Evolutionary conservation across 30 jellyfish, hydroid and myxozoan species (phyloP), one percentile per base, ranked within the genome.

Genomic region (Nemopilema nomurai): DNA sequence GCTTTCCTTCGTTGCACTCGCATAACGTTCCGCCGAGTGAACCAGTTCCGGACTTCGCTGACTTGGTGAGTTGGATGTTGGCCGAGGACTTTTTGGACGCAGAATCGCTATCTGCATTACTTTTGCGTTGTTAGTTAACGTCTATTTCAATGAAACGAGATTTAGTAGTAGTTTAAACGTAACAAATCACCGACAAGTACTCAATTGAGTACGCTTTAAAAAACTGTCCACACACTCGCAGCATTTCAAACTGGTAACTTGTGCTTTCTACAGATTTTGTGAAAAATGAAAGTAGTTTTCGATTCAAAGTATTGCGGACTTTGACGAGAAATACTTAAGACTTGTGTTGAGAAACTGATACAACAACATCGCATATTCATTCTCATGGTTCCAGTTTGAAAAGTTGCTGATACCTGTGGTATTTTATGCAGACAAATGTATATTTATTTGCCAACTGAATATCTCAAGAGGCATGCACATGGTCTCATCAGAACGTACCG

Each of bases 51-150:
- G 93, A 84, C 25, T 67, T 84, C 70, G 93, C 87, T 21, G 93
- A 84, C 49, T 63, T 84, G 93, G 93, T 84, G 74, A 84, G 93
- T 84, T 84, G 93, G 93, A 84, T 84, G 93, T 49, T 84, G 28
- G 93, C 93, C 33, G 93, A 84, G 77, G 85, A 84, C 83, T 84
- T 84, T 84, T 28, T 84, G 21, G 93, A 84, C 49, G 85, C 87
- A 25, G 93, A 84, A 49, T 51, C 93, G 1, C 70, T 84, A 41
- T 62, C 69, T 33, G 67, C 84, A 4, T 63, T 84, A 67, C 78
- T 84, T 8, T 33, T 76, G 62, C 87, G 79, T 4, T 84, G 93
- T 49, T 84, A 83, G 86, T 77, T 25, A 26, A 17, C 16, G 70
- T 57, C 24, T 41, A 41, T 41, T 41, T 41, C 13, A 41, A 41